Evolutionary conservation across 1,140 invertebrate genomes (phyloP).

Genomic region (Frieseomelitta varia): DNA sequence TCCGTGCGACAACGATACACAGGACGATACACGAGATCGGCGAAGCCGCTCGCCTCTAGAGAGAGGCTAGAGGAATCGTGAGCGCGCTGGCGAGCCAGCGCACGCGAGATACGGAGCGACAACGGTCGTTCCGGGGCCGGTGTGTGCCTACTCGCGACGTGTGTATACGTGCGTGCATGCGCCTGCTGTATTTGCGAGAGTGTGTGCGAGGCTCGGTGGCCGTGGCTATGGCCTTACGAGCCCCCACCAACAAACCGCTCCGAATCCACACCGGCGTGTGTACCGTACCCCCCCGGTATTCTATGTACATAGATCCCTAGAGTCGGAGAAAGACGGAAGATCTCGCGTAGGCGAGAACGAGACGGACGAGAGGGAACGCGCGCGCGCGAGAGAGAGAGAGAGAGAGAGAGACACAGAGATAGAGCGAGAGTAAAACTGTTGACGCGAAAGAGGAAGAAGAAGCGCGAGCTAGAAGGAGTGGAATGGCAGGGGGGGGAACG

Average conservation of each 20-base stretch:
- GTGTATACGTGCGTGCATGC: constrained; percentile 42
- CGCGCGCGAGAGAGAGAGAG: constrained; percentile 40
- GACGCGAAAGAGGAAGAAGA: constrained; percentile 15
- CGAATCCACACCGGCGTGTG: constrained; percentile 60
- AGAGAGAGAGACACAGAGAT: constrained; percentile 29
- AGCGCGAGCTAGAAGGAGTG: constrained; percentile 33
- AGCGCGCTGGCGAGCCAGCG: neutral
- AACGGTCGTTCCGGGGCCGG: constrained; percentile 13
- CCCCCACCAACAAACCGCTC: constrained; percentile 42
- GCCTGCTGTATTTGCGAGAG: constrained; percentile 47
- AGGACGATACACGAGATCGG: constrained; percentile 40
- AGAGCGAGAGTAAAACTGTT: neutral
- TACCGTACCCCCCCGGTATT: constrained; percentile 38
- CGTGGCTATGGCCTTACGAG: constrained; percentile 82
- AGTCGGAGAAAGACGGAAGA: constrained; percentile 29
- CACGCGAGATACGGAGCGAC: constrained; percentile 55
- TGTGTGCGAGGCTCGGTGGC: constrained; percentile 74
- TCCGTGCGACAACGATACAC: constrained; percentile 32
- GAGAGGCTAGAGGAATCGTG: constrained; percentile 15
- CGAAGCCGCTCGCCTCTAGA: constrained; percentile 4
- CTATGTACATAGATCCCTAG: constrained; percentile 49
- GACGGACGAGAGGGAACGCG: constrained; percentile 44
- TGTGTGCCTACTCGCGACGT: neutral
- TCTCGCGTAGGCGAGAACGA: constrained; percentile 26
- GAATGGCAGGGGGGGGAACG: constrained; percentile 9